Conservation (phyloP, 2,888 invertebrate genomes). For the Lamellibrachia columna region DNA sequence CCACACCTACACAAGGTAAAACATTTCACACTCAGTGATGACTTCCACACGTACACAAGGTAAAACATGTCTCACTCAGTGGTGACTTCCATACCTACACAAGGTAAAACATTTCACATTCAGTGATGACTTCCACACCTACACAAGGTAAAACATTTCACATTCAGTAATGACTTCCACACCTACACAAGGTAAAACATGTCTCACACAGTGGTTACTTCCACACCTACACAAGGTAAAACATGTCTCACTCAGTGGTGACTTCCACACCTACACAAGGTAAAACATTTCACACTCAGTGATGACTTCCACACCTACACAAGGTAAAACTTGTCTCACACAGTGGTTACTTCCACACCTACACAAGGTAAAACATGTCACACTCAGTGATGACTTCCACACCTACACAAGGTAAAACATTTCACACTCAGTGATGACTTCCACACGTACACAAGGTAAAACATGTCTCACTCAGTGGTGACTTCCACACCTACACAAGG, state of each 20-base stretch:
- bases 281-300: not conserved
- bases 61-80: not conserved
- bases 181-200: not conserved
- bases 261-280: not conserved
- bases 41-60: not conserved
- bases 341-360: not conserved
- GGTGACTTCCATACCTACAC: not conserved
- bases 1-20: no score
- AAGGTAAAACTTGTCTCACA: not conserved
- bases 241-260: not conserved
- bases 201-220: not conserved
- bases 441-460: not conserved
- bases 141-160: not conserved
- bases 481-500: not conserved
- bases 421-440: not conserved
- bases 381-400: not conserved
- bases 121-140: not conserved
- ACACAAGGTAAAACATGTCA: not conserved
- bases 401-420: not conserved
- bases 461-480: not conserved
- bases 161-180: not conserved
- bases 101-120: not conserved
- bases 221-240: not conserved
- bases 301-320: not conserved
- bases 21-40: not conserved